These are phyloP conservation scores for Embiotoca jacksoni DNA, from an alignment of 2,113 vertebrate genomes.

Conservation along the genomic window DNA sequence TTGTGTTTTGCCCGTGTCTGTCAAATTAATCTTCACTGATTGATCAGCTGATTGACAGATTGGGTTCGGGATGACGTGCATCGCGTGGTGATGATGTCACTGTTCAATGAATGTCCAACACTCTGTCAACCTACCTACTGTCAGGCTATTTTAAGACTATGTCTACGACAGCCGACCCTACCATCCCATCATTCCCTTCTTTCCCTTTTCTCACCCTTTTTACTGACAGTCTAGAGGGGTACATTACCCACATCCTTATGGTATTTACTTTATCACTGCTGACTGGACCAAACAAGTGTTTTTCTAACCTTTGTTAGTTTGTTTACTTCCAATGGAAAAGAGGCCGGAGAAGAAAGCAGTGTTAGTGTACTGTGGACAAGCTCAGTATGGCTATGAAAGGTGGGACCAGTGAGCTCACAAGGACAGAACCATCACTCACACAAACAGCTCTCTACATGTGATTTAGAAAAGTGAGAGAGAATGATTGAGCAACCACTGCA, in stretches of 20 bases:
- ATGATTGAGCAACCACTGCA: constrained; percentile 49
- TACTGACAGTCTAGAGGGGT: constrained; percentile 54
- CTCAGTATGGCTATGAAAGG: constrained; percentile 23
- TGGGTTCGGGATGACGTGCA: constrained; percentile 45
- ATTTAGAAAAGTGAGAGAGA: constrained; percentile 57
- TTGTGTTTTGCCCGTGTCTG: constrained; percentile 50
- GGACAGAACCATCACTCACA: constrained; percentile 39
- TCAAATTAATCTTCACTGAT: constrained; percentile 60
- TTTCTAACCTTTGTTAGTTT: constrained; percentile 39
- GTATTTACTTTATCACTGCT: constrained; percentile 63
- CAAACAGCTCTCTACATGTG: constrained; percentile 42
- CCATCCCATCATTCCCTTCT: constrained; percentile 43
- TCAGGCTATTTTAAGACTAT: constrained; percentile 62
- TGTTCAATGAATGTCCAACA: constrained; percentile 49
- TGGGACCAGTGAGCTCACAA: not conserved
- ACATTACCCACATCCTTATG: constrained; percentile 49
- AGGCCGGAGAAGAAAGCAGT: constrained; percentile 29
- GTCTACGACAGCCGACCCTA: constrained; percentile 36
- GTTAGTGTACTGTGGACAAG: constrained; percentile 38
- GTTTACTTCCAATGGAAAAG: constrained; percentile 55
- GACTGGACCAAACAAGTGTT: constrained; percentile 65
- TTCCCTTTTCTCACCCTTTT: constrained; percentile 64
- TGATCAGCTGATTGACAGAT: constrained; percentile 62
- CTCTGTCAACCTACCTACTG: constrained; percentile 46
- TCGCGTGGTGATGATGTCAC: constrained; percentile 42